Evolutionary conservation across 2,113 vertebrate species (phyloP), one percentile per base, ranked within the genome.

Genomic region (Manacus vitellinus): DNA sequence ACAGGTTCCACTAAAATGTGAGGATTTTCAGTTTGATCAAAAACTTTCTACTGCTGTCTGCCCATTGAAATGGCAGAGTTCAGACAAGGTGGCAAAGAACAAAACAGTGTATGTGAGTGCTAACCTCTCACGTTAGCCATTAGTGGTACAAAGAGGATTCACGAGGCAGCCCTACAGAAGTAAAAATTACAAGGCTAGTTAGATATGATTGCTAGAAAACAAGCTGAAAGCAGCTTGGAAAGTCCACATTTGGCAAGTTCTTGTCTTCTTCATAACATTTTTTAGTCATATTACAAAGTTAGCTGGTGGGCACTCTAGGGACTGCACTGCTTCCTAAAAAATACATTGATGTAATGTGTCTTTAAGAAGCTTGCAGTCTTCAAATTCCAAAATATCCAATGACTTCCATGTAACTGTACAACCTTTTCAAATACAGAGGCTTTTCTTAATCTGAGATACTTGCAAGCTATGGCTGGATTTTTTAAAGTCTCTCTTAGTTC

Each of bases 21-120:
- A 89, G 55, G 85, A 73, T 93, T 94, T 92, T 81, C 68, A 49
- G 39, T 74, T 76, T 94, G 90, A 81, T 92, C 35, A 86, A 71
- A 96, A 90, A 77, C 59, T 67, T 92, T 91, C 58, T 49, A 35
- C 63, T 67, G 51, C 63, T 66, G 63, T 41, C 43, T 87, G 70
- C 31, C 6, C 6, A 37, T 24, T 84, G 92, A 92, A 73, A 85
- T 49, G 79, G 28, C 55, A 73, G 78, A 49, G 84, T 92, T 95
- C 78, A 78, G 58, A 74, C 1, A 12, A 75, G 71, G 46, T 87
- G 77, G 44, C 56, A 79, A 82, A 31, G 72, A 89, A 72, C 43
- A 84, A 76, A 94, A 83, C 17, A 31, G 33, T n/a, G 17, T 63
- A 14, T 30, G 12, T 56, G 84, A 85, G 31, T 41, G 24, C 41